Evolutionary conservation across 2,113 vertebrate species (phyloP), one percentile per base, ranked within the genome.

Genomic region (Heterochromis multidens): DNA sequence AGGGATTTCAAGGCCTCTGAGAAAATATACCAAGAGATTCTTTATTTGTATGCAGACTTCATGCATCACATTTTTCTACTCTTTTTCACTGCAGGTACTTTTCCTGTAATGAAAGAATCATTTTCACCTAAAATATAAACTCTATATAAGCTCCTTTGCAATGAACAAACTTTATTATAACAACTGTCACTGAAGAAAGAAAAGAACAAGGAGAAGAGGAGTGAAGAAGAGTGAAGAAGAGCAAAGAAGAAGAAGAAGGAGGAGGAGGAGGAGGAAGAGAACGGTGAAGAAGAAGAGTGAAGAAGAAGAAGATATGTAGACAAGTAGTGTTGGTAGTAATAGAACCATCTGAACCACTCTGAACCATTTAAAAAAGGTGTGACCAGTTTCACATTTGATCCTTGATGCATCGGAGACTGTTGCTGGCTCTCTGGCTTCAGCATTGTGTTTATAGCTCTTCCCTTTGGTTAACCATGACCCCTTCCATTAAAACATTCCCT

Each of bases 401-500:
- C 43, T 40, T 59, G 79, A 23, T 8, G 57, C 37, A 29, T 77
- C 61, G 31, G 17, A 31, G 46, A 6, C 37, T n/a, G 60, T 10
- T 29, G 33, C 4, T 12, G 56, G 61, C 59, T 57, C 79, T 60
- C n/a, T 3, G 60, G 59, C 58, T 67, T 77, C 81, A 65, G 17
- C 23, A 17, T 29, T 10, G 58, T 65, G 72, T 40, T 74, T 7
- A 7, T 1, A 54, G 52, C 67, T 23, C 77, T 49, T 60, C 78
- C 78, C 83, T 60, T 52, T 5, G 35, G 70, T 88, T 82, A 35
- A 89, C 89, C 83, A 19, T 27, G 5, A 10, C 79, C 80, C 25
- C 57, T 62, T 85, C 59, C 80, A 59, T 62, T 52, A 87, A 84
- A 85, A 83, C 49, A 79, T 77, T 56, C 58, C 52, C 86, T 86